Percentiles rank a stretch among this genome's conserved stretches.
Conservation (phyloP, 2,113 vertebrate species). For the Diphyllodes magnificus region DNA sequence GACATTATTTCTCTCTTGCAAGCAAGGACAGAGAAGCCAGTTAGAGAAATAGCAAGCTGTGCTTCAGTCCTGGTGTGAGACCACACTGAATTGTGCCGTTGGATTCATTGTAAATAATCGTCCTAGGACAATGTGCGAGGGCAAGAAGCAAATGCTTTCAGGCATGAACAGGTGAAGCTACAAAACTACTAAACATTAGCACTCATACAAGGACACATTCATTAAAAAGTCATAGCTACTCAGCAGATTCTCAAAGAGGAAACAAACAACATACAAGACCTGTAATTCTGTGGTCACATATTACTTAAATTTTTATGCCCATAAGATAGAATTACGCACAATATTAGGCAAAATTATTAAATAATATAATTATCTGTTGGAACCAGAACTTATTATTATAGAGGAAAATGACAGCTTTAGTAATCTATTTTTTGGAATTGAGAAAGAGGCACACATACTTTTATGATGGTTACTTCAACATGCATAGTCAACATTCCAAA, state of each 20-base stretch:
- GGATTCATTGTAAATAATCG: not conserved
- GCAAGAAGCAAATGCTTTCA: not conserved
- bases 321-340: not conserved
- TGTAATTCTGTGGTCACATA: not conserved
- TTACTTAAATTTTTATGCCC: not conserved
- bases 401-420: not conserved
- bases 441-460: not conserved
- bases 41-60: not conserved
- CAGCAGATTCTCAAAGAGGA: not conserved
- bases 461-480: not conserved
- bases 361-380: not conserved
- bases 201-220: not conserved
- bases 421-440: not conserved
- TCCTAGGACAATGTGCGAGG: accelerated
- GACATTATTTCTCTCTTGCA: not conserved
- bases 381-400: not conserved
- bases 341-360: not conserved
- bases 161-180: not conserved
- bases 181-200: not conserved
- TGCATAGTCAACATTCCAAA: not conserved
- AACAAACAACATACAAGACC: not conserved
- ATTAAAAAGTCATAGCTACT: not conserved
- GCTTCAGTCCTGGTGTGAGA: not conserved
- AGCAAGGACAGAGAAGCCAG: not conserved
- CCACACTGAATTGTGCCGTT: not conserved